These are phyloP conservation scores for Macrosiphum euphorbiae DNA, from an alignment of 2,888 invertebrate genomes.

Conservation along the genomic window DNA sequence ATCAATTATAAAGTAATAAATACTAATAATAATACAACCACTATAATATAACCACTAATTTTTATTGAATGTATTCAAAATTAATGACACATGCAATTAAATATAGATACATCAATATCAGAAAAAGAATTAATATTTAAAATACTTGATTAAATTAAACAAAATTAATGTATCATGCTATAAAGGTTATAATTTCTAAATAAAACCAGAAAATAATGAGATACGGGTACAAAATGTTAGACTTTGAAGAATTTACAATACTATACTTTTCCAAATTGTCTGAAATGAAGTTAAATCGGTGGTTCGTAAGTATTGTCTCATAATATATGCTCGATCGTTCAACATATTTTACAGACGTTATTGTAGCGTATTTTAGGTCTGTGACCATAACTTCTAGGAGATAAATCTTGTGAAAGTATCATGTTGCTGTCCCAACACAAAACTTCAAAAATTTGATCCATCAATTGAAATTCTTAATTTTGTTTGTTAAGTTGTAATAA, in stretches of 20 bases:
- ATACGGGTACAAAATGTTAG: neutral
- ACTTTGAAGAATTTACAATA: neutral
- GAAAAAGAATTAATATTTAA: too few species aligned
- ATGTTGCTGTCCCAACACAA: neutral
- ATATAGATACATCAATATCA: too few species aligned
- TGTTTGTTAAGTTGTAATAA: neutral
- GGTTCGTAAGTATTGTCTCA: neutral
- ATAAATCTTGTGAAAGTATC: neutral
- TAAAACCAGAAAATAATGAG: neutral
- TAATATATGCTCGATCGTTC: neutral
- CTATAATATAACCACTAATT: neutral
- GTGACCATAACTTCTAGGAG: neutral
- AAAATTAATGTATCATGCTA: too few species aligned
- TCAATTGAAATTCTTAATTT: neutral
- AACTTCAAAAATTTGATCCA: neutral
- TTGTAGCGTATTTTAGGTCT: neutral
- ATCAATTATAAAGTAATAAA: neutral
- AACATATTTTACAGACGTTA: neutral
- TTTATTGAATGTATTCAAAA: neutral
- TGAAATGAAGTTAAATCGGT: neutral
- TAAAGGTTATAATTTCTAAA: neutral
- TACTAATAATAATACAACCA: neutral
- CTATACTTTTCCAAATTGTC: neutral
- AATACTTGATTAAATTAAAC: too few species aligned
- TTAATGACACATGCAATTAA: too few species aligned